Base-by-base conservation (phyloP, 1,140 invertebrate species). In the Aricia agestis region DNA sequence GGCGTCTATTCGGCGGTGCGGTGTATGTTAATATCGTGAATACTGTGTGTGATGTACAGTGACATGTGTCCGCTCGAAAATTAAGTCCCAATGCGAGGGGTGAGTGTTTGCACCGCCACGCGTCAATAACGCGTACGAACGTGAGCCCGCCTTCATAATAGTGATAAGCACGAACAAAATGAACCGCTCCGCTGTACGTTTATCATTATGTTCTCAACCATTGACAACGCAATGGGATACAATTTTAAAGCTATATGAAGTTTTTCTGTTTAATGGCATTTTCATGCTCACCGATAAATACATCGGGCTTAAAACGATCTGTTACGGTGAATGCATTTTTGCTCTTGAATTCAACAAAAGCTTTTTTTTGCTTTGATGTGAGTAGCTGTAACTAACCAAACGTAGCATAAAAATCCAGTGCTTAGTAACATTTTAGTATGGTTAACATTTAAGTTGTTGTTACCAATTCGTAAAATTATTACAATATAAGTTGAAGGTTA, bases 11-110 rank as follows among this genome's bases (percentile, higher is more conserved):
- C 73, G 76, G 75, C 72, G 6, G 65, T 66, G 65, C 31, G 65
- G 84, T 78, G 79, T 86, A 85, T 86, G 87, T 81, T 87, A 88
- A 85, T 88, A 78, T 76, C 81, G 76, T 81, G 81, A 77, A 81
- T 83, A 82, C 81, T 79, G 80, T 74, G 79, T 74, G 77, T 79
- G 82, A 86, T 84, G 82, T 78, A 80, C 78, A 80, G 70, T 85
- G 86, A 86, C 84, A 86, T 85, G 80, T 88, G 87, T 87, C 82
- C 77, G 80, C 78, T 76, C 81, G 78, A 83, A 87, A 90, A 89
- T 90, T 82, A 86, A 90, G 85, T 86, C 83, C 79, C 78, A 76
- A 71, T 77, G 77, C 72, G 76, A 76, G 74, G 80, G 83, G 80
- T 73, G 79, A 77, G 69, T 84, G 79, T 85, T 84, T 84, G 76